Conservation (phyloP, 2,113 vertebrate species). For the Hippocampus mohnikei region DNA sequence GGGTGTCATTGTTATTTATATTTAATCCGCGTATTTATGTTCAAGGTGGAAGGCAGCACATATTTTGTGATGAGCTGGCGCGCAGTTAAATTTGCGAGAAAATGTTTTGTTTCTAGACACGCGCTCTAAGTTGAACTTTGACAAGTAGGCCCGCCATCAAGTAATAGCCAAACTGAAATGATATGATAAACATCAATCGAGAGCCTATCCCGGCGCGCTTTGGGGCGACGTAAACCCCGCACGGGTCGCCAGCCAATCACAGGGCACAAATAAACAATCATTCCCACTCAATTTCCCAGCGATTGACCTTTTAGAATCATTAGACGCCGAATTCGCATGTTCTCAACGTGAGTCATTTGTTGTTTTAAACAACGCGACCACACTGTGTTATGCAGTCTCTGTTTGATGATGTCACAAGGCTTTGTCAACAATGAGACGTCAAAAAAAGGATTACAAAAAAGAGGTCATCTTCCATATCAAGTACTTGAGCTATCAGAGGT, state of each 20-base stretch:
- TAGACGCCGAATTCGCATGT: too few species aligned
- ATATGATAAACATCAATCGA: not conserved
- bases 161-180: not conserved
- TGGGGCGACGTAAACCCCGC: too few species aligned
- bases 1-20: slow-evolving; percentile 67
- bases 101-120: not conserved
- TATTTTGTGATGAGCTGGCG: slow-evolving; percentile 19
- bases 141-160: too few species aligned
- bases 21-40: slow-evolving; percentile 48
- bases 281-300: too few species aligned
- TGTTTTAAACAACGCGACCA: too few species aligned
- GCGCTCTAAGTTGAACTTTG: not conserved
- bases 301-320: too few species aligned
- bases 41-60: slow-evolving; percentile 26
- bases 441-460: not conserved
- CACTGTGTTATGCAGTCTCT: too few species aligned
- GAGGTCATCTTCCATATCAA: not conserved
- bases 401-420: not conserved
- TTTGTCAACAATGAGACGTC: not conserved
- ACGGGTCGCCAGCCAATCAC: too few species aligned
- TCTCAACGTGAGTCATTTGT: too few species aligned
- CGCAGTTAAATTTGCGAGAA: not conserved
- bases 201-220: too few species aligned
- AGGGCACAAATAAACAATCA: too few species aligned
- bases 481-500: not conserved